A percentile compares a stretch with the other conserved stretches of the same genome.
phyloP scores from a whole-genome alignment of 30 jellyfish, hydroid and myxozoan species.

The Mastigias papua region DNA sequence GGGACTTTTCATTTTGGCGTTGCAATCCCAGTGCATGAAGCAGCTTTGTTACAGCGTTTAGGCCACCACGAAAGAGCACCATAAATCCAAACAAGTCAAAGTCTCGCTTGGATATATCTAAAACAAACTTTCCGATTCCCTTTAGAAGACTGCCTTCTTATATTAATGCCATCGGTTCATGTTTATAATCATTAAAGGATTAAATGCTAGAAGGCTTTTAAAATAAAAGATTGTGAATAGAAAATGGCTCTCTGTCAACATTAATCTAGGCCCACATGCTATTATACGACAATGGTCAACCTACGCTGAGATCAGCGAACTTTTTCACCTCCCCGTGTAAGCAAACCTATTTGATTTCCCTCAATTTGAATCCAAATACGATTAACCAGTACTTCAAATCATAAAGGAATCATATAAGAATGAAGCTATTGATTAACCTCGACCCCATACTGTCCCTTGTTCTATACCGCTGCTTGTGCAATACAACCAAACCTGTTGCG shows the following conservation, averaged over 20 bases:
- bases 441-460: constrained; percentile 15
- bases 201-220: not conserved
- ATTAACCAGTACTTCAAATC: not conserved
- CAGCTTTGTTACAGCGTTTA: no score
- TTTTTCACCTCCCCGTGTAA: not conserved
- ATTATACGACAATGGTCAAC: not conserved
- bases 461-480: not conserved
- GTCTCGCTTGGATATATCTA: not conserved
- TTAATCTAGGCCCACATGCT: not conserved
- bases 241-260: constrained; percentile 1
- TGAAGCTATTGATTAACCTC: not conserved
- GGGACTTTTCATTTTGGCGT: no score
- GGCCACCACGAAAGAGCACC: not conserved
- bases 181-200: not conserved
- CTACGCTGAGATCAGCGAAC: constrained; percentile 1
- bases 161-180: not conserved
- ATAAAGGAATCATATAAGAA: not conserved
- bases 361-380: not conserved
- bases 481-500: not conserved
- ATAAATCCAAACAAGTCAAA: not conserved
- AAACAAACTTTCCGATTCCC: not conserved
- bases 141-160: not conserved
- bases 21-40: no score
- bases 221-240: not conserved
- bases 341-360: not conserved